Evolutionary conservation across 1,140 invertebrate genomes (phyloP), one percentile per base, ranked within the genome.

Genomic region (Orchesella cincta): DNA sequence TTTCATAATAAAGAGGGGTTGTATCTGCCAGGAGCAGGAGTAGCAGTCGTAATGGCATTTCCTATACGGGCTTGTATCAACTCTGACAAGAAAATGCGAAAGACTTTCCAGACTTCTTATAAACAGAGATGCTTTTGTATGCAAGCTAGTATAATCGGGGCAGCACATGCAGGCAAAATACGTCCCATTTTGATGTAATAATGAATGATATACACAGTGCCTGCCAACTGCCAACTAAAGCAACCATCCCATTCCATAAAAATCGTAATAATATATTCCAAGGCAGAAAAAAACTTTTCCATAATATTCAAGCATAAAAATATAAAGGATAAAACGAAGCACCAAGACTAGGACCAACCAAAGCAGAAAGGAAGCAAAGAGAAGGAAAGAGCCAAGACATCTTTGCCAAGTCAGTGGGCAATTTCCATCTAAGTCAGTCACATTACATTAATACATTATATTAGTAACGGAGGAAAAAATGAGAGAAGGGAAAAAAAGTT

Each of bases 371-470:
- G 29, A 23, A 33, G 62, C 5, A 31, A 29, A 31, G 33, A 33
- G 62, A 31, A 57, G 54, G 54, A 57, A 57, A 26, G 54, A 57
- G 54, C 62, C 28, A 67, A 67, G 26, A 67, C 62, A 33, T 67
- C 62, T 67, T 67, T 67, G 62, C 62, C 62, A 67, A 67, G 62
- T 67, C 62, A 67, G 62, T 33, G 62, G 62, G 62, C 31, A 67
- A 67, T 67, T 67, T 67, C 62, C 31, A 31, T 67, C 31, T 5
- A 8, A 67, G 62, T 67, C 62, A 67, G 28, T 67, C 62, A 67
- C 62, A 67, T 67, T 67, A 67, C 28, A 67, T 33, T 67, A 67
- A 67, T 67, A 67, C 62, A 67, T 67, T 67, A 67, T 57, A 57
- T 26, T 16, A 57, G 54, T 8, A 57, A 33, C 8, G 33, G 31